Evolutionary conservation across 1,140 invertebrate genomes (phyloP), one percentile per base, ranked within the genome.

Genomic region (Nixonia krombeini): DNA sequence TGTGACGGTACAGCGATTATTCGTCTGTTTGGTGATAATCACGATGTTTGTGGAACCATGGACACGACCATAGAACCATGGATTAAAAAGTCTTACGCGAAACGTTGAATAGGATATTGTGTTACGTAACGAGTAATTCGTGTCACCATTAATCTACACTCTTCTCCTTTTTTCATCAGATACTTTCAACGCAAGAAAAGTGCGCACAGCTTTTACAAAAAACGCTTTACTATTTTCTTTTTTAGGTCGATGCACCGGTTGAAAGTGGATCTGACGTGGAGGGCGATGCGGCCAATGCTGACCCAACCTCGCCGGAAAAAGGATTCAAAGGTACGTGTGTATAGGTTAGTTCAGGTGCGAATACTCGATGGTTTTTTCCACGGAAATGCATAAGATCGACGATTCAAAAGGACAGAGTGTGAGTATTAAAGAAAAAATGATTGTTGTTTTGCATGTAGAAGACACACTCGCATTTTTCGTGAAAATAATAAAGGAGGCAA

Each of bases 291-390:
- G 68, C 71, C 15, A 81, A 74, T 66, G 70, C 73, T 50, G 81
- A 83, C 51, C 67, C 68, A 10, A 68, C 70, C 5, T 82, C 78
- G 1, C 82, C 82, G 23, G 82, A 85, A 59, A 85, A 83, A 66
- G 82, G 83, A 16, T 85, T 85, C 58, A 85, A 85, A 71, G 83
- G 83, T 85, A 70, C 44, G 70, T 45, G n/a, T n/a, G n/a, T n/a
- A n/a, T n/a, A n/a, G n/a, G n/a, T n/a, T n/a, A n/a, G n/a, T n/a
- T n/a, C n/a, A n/a, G n/a, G n/a, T n/a, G n/a, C n/a, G n/a, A n/a
- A n/a, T n/a, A n/a, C n/a, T n/a, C n/a, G n/a, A n/a, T n/a, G n/a
- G n/a, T n/a, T n/a, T n/a, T n/a, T n/a, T n/a, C n/a, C n/a, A n/a
- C n/a, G n/a, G n/a, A n/a, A n/a, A n/a, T n/a, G n/a, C n/a, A n/a